These are phyloP conservation scores for Andrena haemorrhoa DNA, from an alignment of 2,888 invertebrate species.

Conservation along the genomic window DNA sequence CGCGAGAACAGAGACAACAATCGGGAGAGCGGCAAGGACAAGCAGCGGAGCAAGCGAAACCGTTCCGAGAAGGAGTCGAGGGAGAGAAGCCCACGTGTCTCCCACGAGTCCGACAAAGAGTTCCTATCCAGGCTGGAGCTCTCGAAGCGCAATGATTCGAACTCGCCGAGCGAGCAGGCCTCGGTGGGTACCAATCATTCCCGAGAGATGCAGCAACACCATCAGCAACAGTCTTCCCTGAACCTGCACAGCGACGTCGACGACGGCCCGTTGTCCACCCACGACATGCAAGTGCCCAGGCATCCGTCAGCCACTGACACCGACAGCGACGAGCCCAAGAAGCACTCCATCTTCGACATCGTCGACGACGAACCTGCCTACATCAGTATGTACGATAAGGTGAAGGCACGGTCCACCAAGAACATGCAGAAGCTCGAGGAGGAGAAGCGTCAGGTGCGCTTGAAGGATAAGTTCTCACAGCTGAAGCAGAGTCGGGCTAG, in stretches of 20 bases:
- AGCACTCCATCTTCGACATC: constrained; percentile 96
- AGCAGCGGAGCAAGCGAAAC: constrained; percentile 77
- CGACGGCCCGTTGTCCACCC: constrained; percentile 79
- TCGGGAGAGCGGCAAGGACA: constrained; percentile 79
- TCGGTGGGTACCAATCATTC: constrained; percentile 73
- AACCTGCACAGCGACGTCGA: constrained; percentile 81
- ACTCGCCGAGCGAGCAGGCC: constrained; percentile 75
- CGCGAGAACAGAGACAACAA: constrained; percentile 83
- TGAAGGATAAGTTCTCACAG: constrained; percentile 94
- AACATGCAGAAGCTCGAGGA: constrained; percentile 97
- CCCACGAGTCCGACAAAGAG: constrained; percentile 82
- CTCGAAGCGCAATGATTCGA: constrained; percentile 77
- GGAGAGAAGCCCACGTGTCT: constrained; percentile 82
- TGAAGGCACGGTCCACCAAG: constrained; percentile 96
- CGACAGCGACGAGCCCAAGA: constrained; percentile 93
- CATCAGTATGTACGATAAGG: constrained; percentile 99
- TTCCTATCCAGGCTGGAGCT: constrained; percentile 80
- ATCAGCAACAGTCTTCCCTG: constrained; percentile 77
- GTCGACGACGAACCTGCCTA: constrained; percentile 95
- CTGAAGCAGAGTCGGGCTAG: constrained; percentile 95
- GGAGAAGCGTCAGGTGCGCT: constrained; percentile 91
- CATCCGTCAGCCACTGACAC: constrained; percentile 85
- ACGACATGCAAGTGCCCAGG: constrained; percentile 80
- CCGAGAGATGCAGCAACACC: constrained; percentile 74
- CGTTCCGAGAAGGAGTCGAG: constrained; percentile 79